A percentile compares a stretch with the other conserved stretches of the same genome.
Conservation (phyloP, 1,140 invertebrate species). For the Drosophila truncata region DNA sequence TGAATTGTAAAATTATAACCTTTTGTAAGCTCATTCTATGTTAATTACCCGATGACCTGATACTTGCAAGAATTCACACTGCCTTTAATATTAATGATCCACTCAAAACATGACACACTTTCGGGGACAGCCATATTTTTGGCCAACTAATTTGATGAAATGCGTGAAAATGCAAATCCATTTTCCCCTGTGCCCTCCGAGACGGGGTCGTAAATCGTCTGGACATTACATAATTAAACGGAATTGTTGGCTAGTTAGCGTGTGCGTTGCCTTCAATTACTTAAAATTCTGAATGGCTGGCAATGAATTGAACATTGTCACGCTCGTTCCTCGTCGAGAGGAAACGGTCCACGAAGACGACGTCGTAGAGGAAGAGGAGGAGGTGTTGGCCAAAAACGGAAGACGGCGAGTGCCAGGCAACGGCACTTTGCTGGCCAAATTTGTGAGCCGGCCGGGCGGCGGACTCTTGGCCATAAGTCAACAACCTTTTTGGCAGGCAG, state of each 20-base stretch:
- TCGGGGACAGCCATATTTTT: constrained; percentile 10
- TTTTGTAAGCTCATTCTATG: neutral
- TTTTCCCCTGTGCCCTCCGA: constrained; percentile 31
- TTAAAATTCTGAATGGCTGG: constrained; percentile 80
- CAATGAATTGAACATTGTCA: constrained; percentile 81
- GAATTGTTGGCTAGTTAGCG: constrained; percentile 65
- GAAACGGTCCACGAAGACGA: constrained; percentile 54
- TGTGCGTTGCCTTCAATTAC: constrained; percentile 75
- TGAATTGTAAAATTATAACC: neutral
- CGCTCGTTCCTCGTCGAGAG: constrained; percentile 56
- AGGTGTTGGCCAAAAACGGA: constrained; percentile 38
- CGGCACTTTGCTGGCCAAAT: constrained; percentile 66
- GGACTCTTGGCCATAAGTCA: constrained; percentile 67
- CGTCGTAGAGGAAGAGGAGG: neutral
- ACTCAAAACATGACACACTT: constrained; percentile 20
- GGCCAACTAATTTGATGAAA: constrained; percentile 58
- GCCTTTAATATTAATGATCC: constrained; percentile 14
- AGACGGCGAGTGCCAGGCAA: constrained; percentile 50
- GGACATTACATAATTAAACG: constrained; percentile 78
- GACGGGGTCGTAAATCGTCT: constrained; percentile 63
- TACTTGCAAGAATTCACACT: neutral
- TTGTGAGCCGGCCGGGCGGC: constrained; percentile 35
- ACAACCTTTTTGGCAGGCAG: constrained; percentile 76
- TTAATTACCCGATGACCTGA: neutral
- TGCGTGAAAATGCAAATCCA: constrained; percentile 74